phyloP scores from a whole-genome alignment of 2,797 vertebrate species.

The Spondyliosoma cantharus region DNA sequence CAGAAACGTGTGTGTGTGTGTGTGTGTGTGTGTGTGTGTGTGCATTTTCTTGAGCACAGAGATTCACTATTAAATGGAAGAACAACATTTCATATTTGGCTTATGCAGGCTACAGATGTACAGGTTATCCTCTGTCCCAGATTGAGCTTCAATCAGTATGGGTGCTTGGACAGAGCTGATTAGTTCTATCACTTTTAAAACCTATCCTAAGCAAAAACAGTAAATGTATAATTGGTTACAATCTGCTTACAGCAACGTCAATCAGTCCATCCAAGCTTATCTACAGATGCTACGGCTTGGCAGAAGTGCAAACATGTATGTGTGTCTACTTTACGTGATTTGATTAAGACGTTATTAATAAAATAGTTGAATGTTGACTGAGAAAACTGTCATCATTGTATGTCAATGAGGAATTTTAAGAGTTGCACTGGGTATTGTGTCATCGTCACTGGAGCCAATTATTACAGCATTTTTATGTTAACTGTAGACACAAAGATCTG shows the following conservation, averaged over 20 bases:
- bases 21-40: slow-evolving; percentile 3
- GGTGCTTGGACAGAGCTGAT: not conserved
- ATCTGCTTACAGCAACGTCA: not conserved
- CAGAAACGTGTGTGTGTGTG: slow-evolving; percentile 35
- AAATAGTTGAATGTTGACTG: not conserved
- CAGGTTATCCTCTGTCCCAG: not conserved
- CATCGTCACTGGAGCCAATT: slow-evolving; percentile 38
- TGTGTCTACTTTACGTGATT: not conserved
- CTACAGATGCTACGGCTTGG: not conserved
- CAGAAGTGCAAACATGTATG: not conserved
- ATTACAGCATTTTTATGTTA: slow-evolving; percentile 39
- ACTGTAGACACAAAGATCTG: slow-evolving; percentile 41
- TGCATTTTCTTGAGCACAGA: slow-evolving; percentile 12
- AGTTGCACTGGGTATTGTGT: slow-evolving; percentile 12
- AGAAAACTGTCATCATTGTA: not conserved
- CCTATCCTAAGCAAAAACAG: not conserved
- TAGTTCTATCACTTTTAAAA: not conserved
- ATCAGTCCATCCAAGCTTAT: not conserved
- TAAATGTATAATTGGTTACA: slow-evolving; percentile 7
- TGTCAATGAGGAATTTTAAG: slow-evolving; percentile 4
- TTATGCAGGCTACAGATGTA: slow-evolving; percentile 5
- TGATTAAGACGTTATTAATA: not conserved
- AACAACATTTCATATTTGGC: not conserved
- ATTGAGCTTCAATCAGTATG: not conserved
- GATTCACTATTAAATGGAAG: slow-evolving; percentile 29